Conservation (phyloP, 30 jellyfish, hydroid and myxozoan species). For the Hydractinia symbiolongicarpus region DNA sequence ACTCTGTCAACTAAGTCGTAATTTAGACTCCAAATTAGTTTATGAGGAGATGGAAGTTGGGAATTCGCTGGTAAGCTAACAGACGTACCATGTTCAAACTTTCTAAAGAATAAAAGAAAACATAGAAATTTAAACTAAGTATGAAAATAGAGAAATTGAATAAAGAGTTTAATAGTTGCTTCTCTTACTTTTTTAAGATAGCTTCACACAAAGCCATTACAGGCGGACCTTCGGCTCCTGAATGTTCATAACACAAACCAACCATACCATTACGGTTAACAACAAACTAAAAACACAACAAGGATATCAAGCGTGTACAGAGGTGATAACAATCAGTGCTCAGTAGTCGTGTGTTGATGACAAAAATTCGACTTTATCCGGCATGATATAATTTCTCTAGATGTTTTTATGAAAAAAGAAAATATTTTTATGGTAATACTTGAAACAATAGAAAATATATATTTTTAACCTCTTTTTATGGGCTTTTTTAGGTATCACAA, state of each 20-base stretch:
- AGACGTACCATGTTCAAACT: constrained; percentile 7
- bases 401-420: no score
- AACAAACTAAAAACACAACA: constrained; percentile 36
- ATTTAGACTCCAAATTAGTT: constrained; percentile 52
- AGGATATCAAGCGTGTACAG: not conserved
- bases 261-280: constrained; percentile 77
- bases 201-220: constrained; percentile 50
- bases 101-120: not conserved
- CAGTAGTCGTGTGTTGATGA: no score
- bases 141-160: not conserved
- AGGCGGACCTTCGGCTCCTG: constrained; percentile 95
- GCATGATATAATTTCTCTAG: no score
- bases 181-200: constrained; percentile 21
- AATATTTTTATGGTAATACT: no score
- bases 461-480: no score
- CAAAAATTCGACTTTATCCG: no score
- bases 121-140: not conserved
- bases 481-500: no score
- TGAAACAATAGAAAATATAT: no score
- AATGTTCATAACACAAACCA: constrained; percentile 83
- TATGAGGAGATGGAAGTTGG: constrained; percentile 36
- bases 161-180: not conserved
- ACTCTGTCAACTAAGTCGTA: constrained; percentile 46
- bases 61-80: not conserved
- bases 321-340: not conserved